A percentile compares a stretch with the other conserved stretches of the same genome.
Evolutionary conservation across 2,113 vertebrate species (phyloP).

Genomic region (Cyphomyrus plagiostoma): DNA sequence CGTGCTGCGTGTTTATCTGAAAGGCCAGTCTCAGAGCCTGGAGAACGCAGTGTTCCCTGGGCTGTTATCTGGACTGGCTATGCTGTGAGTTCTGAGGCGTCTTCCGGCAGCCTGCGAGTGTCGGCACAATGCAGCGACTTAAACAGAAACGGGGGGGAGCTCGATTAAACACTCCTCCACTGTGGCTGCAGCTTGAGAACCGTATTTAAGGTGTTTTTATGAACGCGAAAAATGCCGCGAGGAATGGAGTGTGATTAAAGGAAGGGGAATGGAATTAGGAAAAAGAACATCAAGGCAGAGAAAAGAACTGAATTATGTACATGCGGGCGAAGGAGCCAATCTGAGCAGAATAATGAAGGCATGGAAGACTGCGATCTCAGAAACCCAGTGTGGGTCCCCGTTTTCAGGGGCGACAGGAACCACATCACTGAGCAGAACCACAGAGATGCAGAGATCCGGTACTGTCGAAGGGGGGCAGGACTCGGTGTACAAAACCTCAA

Average conservation of each 20-base stretch:
- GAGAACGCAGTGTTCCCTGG: not conserved
- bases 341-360: not conserved
- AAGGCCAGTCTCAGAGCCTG: not conserved
- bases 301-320: not conserved
- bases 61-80: not conserved
- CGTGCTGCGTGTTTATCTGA: not conserved
- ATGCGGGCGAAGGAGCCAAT: not conserved
- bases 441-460: not conserved
- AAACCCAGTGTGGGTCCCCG: not conserved
- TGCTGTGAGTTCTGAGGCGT: not conserved
- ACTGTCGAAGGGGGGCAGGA: not conserved
- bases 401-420: not conserved
- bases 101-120: not conserved
- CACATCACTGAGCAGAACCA: not conserved
- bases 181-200: not conserved
- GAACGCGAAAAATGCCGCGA: not conserved
- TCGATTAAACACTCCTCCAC: not conserved
- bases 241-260: not conserved
- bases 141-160: not conserved
- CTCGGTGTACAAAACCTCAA: not conserved
- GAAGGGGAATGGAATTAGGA: not conserved
- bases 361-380: not conserved
- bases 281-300: not conserved
- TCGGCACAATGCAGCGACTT: not conserved
- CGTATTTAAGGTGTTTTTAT: not conserved